Percentiles rank a stretch among this genome's conserved stretches.
Conservation (phyloP, 2,797 vertebrate species). For the Anniella stebbinsi region DNA sequence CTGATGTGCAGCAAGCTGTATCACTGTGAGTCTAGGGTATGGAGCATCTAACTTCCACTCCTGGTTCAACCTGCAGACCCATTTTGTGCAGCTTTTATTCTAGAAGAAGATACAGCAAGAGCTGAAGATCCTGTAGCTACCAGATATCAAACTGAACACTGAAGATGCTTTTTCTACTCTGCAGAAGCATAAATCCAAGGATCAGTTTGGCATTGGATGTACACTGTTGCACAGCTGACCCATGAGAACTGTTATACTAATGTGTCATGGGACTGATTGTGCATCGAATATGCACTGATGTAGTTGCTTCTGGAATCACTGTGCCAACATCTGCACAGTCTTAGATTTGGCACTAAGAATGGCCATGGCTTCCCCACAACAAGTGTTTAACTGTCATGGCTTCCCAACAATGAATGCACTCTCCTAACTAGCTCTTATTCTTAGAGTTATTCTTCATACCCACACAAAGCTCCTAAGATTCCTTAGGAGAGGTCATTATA, state of each 20-base stretch:
- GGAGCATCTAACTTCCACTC: background rate
- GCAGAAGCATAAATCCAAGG: background rate
- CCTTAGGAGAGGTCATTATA: background rate
- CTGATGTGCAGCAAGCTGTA: background rate
- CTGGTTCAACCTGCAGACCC: background rate
- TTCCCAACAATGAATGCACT: background rate
- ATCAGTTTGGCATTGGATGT: background rate
- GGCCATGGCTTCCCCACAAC: background rate
- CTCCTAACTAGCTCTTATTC: background rate
- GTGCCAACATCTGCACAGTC: background rate
- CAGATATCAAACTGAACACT: background rate
- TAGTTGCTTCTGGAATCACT: background rate
- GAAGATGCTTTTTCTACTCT: constrained; percentile 14
- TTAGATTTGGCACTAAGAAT: background rate
- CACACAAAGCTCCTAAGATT: background rate
- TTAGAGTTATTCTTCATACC: background rate
- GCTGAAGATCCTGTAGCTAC: background rate
- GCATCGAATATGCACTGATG: background rate
- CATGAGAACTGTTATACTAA: background rate
- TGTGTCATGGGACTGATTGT: background rate
- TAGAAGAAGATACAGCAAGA: background rate
- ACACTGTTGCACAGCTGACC: background rate
- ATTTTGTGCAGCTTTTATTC: background rate
- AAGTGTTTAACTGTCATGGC: background rate
- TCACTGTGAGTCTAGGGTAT: background rate